Conservation (phyloP, 2,888 invertebrate genomes). For the Pseudoips prasinana region DNA sequence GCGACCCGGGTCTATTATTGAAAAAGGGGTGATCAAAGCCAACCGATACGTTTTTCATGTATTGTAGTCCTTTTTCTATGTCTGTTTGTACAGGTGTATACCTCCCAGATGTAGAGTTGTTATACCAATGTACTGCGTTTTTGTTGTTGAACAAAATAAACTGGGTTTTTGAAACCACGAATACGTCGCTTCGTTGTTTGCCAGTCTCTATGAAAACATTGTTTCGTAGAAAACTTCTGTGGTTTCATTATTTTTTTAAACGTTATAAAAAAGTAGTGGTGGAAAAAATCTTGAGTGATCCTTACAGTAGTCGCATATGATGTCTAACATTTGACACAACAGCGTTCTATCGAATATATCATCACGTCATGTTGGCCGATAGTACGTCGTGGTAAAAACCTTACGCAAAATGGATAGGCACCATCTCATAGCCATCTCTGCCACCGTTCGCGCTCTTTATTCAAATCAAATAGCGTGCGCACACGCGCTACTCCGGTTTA, state of each 20-base stretch:
- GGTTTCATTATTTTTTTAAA: slow-evolving; percentile 10
- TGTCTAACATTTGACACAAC: too few relatives aligned
- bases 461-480: too few relatives aligned
- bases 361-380: too few relatives aligned
- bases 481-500: too few relatives aligned
- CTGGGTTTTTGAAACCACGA: slow-evolving; percentile 10
- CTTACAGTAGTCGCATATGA: too few relatives aligned
- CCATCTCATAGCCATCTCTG: too few relatives aligned
- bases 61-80: slow-evolving; percentile 61
- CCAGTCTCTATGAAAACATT: slow-evolving; percentile 9
- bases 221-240: slow-evolving; percentile 11
- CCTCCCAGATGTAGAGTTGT: slow-evolving; percentile 47
- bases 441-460: too few relatives aligned
- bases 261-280: slow-evolving; percentile 9
- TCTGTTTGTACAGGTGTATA: slow-evolving; percentile 60
- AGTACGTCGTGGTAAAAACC: too few relatives aligned
- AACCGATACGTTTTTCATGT: slow-evolving; percentile 66
- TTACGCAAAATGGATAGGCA: too few relatives aligned
- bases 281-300: neutral
- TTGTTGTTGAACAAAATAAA: slow-evolving; percentile 23
- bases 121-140: slow-evolving; percentile 34
- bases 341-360: too few relatives aligned
- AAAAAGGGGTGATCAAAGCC: slow-evolving; percentile 78
- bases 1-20: slow-evolving; percentile 66
- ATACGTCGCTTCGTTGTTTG: slow-evolving; percentile 16